phyloP scores from a whole-genome alignment of 2,113 vertebrate genomes.

The Gymnarchus niloticus region DNA sequence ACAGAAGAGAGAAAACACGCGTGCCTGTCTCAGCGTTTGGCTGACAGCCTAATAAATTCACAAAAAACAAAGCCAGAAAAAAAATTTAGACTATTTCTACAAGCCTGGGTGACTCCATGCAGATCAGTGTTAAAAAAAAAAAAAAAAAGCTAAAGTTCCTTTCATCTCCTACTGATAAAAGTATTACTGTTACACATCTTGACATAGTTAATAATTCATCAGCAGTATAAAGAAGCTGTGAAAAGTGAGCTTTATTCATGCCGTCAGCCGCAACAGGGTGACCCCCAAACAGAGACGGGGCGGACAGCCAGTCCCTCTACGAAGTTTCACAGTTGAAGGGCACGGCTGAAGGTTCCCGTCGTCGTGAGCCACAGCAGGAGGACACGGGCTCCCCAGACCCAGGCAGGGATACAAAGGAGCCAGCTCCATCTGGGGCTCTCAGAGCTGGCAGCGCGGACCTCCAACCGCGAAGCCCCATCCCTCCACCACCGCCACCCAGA shows the following conservation, averaged over 20 bases:
- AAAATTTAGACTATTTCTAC: neutral
- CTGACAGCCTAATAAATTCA: constrained; percentile 25
- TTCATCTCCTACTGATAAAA: neutral
- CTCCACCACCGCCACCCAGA: neutral
- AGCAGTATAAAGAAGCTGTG: neutral
- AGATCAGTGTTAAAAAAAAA: too few species aligned
- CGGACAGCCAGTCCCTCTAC: neutral
- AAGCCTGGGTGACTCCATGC: neutral
- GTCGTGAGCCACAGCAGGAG: neutral
- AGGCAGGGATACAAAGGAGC: neutral
- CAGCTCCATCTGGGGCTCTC: neutral
- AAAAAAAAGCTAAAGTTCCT: neutral
- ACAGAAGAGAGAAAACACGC: neutral
- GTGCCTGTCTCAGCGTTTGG: constrained; percentile 25
- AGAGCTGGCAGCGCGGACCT: neutral
- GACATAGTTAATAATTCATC: neutral
- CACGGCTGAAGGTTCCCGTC: neutral
- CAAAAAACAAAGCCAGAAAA: neutral
- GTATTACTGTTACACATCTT: neutral
- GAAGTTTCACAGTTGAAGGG: neutral
- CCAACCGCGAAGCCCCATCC: constrained; percentile 4
- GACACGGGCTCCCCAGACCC: neutral
- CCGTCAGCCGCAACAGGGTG: too few species aligned
- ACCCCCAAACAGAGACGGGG: neutral
- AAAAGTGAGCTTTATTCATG: neutral